These are phyloP conservation scores for Teleopsis dalmanni DNA, from an alignment of 1,140 invertebrate species.

Conservation along the genomic window DNA sequence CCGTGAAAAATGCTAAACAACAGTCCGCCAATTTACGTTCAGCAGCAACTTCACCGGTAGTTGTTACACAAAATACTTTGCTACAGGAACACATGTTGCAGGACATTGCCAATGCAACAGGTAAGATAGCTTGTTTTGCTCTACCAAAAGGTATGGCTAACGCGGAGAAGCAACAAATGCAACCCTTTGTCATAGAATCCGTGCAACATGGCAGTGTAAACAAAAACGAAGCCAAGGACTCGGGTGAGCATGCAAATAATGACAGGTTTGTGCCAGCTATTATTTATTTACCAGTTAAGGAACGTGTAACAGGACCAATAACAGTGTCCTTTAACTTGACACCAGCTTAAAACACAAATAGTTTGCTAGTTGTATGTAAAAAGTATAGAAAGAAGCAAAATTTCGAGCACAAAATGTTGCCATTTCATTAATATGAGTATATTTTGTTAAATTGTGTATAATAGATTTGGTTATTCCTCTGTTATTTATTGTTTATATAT, in stretches of 20 bases:
- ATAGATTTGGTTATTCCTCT: too few species aligned
- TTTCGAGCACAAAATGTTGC: constrained; percentile 3
- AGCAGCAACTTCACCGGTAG: constrained; percentile 32
- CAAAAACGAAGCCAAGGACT: constrained; percentile 40
- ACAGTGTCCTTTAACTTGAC: constrained; percentile 87
- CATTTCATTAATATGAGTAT: too few species aligned
- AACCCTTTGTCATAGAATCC: constrained; percentile 34
- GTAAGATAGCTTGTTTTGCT: constrained; percentile 30
- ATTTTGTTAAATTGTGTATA: too few species aligned
- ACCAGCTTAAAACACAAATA: constrained; percentile 60
- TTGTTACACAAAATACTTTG: not conserved
- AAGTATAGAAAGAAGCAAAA: not conserved
- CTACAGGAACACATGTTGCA: not conserved
- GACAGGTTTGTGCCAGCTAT: constrained; percentile 73
- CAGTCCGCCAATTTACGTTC: constrained; percentile 7
- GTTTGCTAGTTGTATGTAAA: not conserved
- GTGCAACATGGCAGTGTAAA: constrained; percentile 42
- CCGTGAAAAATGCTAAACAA: too few species aligned
- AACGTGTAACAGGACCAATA: constrained; percentile 69
- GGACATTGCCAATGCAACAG: constrained; percentile 28
- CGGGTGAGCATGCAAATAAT: constrained; percentile 14
- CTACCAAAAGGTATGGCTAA: constrained; percentile 22
- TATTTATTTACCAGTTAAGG: constrained; percentile 83
- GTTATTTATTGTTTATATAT: not conserved
- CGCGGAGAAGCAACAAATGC: constrained; percentile 29